Conservation (phyloP, 2,797 vertebrate genomes). For the Pygocentrus nattereri region DNA sequence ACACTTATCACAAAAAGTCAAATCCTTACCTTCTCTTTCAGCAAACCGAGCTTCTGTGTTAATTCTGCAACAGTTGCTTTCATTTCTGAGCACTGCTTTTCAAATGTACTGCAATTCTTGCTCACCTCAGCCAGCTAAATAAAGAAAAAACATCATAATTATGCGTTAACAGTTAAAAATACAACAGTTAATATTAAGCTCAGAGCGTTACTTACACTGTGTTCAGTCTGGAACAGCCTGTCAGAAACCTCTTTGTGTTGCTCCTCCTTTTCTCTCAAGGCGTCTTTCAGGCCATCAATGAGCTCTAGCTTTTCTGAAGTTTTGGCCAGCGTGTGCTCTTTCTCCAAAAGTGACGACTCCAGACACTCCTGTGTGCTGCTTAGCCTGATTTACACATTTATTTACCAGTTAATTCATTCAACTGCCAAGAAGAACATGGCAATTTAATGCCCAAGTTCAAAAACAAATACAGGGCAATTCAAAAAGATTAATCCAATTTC, state of each 20-base stretch:
- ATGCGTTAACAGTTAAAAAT: no score
- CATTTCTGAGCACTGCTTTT: constrained; percentile 80
- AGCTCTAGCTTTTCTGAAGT: constrained; percentile 82
- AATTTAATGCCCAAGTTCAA: background rate
- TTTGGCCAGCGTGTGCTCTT: constrained; percentile 84
- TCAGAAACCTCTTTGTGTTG: constrained; percentile 80
- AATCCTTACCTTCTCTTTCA: constrained; percentile 86
- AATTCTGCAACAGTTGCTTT: constrained; percentile 80
- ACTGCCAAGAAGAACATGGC: background rate
- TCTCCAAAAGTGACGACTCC: constrained; percentile 87
- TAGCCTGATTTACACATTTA: constrained; percentile 70
- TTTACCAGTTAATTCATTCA: background rate
- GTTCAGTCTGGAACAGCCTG: constrained; percentile 82
- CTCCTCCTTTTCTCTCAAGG: constrained; percentile 80
- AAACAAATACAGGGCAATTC: background rate
- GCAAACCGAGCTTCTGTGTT: constrained; percentile 78
- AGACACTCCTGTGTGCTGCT: constrained; percentile 86
- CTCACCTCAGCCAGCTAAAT: constrained; percentile 80
- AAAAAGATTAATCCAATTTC: no score
- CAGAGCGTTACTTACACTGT: constrained; percentile 72
- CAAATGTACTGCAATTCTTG: constrained; percentile 77
- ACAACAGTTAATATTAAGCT: no score
- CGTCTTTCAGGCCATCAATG: constrained; percentile 76
- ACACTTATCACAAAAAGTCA: no score
- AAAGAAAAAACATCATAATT: constrained; percentile 10